Conservation (phyloP, 2,113 vertebrate species). For the Rhea pennata region DNA sequence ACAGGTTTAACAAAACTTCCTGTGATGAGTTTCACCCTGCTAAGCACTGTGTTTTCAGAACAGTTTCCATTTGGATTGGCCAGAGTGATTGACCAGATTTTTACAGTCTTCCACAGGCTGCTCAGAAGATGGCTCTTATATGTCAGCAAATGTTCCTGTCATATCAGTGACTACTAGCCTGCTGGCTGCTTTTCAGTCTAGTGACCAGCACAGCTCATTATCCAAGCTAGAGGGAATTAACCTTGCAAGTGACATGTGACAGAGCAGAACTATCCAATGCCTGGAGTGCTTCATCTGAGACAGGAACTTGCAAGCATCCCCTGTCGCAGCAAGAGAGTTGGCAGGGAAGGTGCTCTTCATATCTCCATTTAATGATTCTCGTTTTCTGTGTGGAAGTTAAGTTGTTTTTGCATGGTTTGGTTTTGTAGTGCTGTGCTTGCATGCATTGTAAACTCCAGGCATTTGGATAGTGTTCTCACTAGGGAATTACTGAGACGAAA, state of each 20-base stretch:
- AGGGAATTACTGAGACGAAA: neutral
- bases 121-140: neutral
- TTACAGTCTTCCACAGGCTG: neutral
- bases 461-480: neutral
- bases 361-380: neutral
- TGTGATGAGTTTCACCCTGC: neutral
- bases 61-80: neutral
- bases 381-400: neutral
- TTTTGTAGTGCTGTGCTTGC: conserved; percentile 30
- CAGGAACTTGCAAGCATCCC: neutral
- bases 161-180: neutral
- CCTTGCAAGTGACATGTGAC: neutral
- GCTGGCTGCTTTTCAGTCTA: neutral
- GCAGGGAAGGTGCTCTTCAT: neutral
- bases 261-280: neutral
- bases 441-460: neutral
- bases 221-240: neutral
- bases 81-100: neutral
- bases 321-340: neutral
- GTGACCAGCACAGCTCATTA: neutral
- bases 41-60: neutral
- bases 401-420: conserved; percentile 13
- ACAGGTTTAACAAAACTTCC: neutral
- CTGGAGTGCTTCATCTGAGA: neutral
- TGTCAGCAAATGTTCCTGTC: neutral